Evolutionary conservation across 2,797 vertebrate genomes (phyloP), one percentile per base, ranked within the genome.

Genomic region (Chiloscyllium punctatum): DNA sequence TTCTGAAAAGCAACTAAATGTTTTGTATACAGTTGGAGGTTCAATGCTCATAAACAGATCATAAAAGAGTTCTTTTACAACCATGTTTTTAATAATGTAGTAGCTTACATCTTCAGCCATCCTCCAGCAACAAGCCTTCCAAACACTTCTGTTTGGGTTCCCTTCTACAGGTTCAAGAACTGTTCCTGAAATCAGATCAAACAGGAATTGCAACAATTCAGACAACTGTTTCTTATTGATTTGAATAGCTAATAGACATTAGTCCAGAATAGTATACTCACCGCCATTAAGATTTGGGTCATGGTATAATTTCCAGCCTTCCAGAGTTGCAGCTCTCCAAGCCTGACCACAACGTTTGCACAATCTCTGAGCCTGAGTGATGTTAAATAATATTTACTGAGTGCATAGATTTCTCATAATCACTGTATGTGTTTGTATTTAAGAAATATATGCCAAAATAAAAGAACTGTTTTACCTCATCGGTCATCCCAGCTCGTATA

Each of bases 281-380:
- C 99, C 99, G 98, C 98, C 98, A 72, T 96, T 98, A 97, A 98
- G 97, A 96, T 99, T 99, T 95, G 99, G 99, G 96, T 99, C 99
- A 18, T 99, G 98, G 96, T 99, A 99, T 33, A 99, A 97, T 86
- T 99, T 99, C 99, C 99, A 99, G 95, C 99, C 99, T 97, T 99
- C 99, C 96, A 99, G 98, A n/a, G 98, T 99, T 5, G 99, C 99
- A 95, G 99, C 99, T 97, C 99, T 98, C 99, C 99, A 99, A 77
- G 99, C 98, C 97, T 99, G 99, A 96, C 99, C 99, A 96, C 99
- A 99, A 72, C 99, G 98, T 97, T 98, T 99, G 97, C 99, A 99
- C 95, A 99, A 97, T 95, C 99, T 98, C 95, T 99, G 99, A 96
- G 99, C 99, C 99, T 99, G 94, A 77, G 71, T 30, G 42, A 3